Conservation (phyloP, 2,797 vertebrate genomes). For the Brachymystax lenok region DNA sequence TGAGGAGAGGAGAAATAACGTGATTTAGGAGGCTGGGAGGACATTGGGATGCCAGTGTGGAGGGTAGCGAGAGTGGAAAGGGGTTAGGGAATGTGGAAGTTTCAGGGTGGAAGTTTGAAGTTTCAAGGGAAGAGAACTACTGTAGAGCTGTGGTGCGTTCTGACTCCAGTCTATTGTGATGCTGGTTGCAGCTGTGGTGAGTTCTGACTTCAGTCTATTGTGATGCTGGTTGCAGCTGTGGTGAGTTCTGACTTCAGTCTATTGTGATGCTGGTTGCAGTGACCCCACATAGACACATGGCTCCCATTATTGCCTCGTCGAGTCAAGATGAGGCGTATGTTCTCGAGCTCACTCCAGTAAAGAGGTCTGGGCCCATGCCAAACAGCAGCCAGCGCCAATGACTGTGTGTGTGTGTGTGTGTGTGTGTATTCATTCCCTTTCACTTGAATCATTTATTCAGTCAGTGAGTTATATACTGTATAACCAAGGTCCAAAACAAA, state of each 20-base stretch:
- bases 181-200: conserved; percentile 57
- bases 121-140: conserved; percentile 47
- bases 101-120: background rate
- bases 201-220: too few species aligned
- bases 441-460: background rate
- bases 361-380: conserved; percentile 63
- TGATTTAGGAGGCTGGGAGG: conserved; percentile 8
- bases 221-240: conserved; percentile 1
- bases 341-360: conserved; percentile 43
- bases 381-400: conserved; percentile 70
- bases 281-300: conserved; percentile 63
- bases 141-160: conserved; percentile 56
- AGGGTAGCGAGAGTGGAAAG: conserved; percentile 22
- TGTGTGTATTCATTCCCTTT: conserved; percentile 13
- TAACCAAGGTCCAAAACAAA: background rate
- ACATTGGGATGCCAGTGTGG: conserved; percentile 13
- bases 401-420: conserved; percentile 38
- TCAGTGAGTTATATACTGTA: background rate
- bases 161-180: conserved; percentile 68
- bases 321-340: conserved; percentile 61
- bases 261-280: conserved; percentile 71
- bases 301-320: conserved; percentile 65
- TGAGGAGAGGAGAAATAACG: conserved; percentile 12
- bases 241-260: conserved; percentile 63
- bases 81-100: conserved; percentile 15